These are phyloP conservation scores for Carettochelys insculpta DNA, from an alignment of 2,113 vertebrate species.

Conservation along the genomic window DNA sequence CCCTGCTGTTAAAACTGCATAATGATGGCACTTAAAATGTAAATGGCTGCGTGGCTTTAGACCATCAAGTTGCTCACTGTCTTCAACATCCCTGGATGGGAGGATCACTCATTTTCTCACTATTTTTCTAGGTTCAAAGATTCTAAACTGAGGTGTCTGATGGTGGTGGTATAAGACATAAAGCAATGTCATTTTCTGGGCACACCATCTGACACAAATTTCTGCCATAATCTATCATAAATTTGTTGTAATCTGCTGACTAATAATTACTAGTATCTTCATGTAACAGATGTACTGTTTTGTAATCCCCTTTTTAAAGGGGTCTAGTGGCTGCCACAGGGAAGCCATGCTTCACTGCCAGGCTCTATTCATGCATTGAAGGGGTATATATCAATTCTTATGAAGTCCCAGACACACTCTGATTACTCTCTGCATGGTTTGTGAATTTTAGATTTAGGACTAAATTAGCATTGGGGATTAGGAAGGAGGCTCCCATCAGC, in stretches of 20 bases:
- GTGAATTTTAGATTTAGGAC: background rate
- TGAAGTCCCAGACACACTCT: background rate
- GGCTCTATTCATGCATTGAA: background rate
- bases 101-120: accelerated
- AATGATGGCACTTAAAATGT: background rate
- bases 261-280: accelerated
- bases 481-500: background rate
- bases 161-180: background rate
- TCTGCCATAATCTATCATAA: too few relatives aligned
- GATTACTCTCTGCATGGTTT: background rate
- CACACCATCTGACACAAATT: accelerated
- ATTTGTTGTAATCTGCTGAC: too few relatives aligned
- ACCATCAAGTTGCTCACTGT: background rate
- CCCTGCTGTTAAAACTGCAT: background rate
- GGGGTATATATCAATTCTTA: background rate
- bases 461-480: background rate
- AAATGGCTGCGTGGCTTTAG: conserved; percentile 20
- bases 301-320: background rate
- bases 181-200: background rate
- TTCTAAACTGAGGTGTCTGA: background rate
- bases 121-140: background rate
- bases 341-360: background rate
- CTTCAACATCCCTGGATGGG: conserved; percentile 15
- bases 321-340: background rate
- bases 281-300: background rate